phyloP scores from a whole-genome alignment of 2,797 vertebrate species.

The Pangasius macronema region DNA sequence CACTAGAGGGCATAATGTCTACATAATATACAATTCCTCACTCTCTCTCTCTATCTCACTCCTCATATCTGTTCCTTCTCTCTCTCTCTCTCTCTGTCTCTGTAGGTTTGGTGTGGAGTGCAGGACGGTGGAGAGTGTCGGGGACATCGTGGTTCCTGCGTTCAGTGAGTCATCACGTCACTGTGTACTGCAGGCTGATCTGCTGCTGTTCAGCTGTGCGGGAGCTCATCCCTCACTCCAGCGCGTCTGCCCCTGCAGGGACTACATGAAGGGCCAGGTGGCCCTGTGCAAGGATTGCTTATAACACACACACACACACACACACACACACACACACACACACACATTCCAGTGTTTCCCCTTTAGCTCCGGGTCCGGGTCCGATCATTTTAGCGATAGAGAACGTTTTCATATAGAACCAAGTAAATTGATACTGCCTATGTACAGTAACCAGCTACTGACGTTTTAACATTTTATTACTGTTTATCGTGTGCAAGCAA shows the following conservation, averaged over 20 bases:
- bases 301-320: slow-evolving; percentile 59
- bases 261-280: slow-evolving; percentile 99
- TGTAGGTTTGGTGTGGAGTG: slow-evolving; percentile 87
- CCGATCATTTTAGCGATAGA: background rate
- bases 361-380: slow-evolving; percentile 7
- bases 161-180: slow-evolving; percentile 83
- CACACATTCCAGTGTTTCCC: background rate
- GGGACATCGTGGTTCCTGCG: slow-evolving; percentile 90
- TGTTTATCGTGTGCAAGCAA: background rate
- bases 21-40: background rate
- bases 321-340: slow-evolving; percentile 1
- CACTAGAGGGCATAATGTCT: slow-evolving; percentile 32
- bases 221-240: slow-evolving; percentile 84
- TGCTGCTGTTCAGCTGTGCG: slow-evolving; percentile 96
- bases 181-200: slow-evolving; percentile 94
- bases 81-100: background rate
- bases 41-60: background rate
- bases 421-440: background rate
- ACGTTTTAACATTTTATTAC: background rate
- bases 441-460: background rate
- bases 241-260: slow-evolving; percentile 94
- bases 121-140: slow-evolving; percentile 85
- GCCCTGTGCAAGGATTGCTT: slow-evolving; percentile 92
- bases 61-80: background rate
- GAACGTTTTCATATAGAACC: background rate